Evolutionary conservation across 1,140 invertebrate species (phyloP).

Genomic region (Ooceraea biroi): DNA sequence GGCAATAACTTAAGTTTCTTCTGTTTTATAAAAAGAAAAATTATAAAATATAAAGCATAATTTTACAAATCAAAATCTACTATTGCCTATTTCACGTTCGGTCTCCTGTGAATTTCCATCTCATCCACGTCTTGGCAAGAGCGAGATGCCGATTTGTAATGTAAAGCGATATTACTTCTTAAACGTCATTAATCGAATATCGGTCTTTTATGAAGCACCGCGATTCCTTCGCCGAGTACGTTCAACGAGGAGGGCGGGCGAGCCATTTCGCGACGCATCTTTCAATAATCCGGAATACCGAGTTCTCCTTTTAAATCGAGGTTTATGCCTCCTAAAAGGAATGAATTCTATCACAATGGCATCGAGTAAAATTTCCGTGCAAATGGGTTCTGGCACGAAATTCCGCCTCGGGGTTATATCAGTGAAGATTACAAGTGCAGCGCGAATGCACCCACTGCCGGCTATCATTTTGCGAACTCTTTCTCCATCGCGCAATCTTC

Average conservation of each 20-base stretch:
- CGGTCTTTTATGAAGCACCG: constrained; percentile 56
- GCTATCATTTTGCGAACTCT: constrained; percentile 60
- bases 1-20: neutral
- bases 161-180: constrained; percentile 76
- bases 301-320: constrained; percentile 57
- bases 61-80: neutral
- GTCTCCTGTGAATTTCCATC: neutral
- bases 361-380: constrained; percentile 63
- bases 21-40: neutral
- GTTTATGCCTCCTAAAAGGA: constrained; percentile 62
- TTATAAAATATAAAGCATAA: neutral
- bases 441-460: constrained; percentile 26
- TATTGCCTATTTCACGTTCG: constrained; percentile 4
- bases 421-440: constrained; percentile 57
- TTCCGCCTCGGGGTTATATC: constrained; percentile 59
- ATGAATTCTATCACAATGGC: constrained; percentile 61
- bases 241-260: neutral
- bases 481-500: constrained; percentile 48
- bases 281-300: constrained; percentile 49
- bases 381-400: constrained; percentile 66
- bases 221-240: constrained; percentile 17
- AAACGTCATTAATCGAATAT: constrained; percentile 79
- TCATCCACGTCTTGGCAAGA: constrained; percentile 33
- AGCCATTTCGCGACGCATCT: constrained; percentile 57
- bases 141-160: constrained; percentile 75